Base-by-base conservation (phyloP, 2,888 invertebrate species). In the Sceliomorpha sp. region DNA sequence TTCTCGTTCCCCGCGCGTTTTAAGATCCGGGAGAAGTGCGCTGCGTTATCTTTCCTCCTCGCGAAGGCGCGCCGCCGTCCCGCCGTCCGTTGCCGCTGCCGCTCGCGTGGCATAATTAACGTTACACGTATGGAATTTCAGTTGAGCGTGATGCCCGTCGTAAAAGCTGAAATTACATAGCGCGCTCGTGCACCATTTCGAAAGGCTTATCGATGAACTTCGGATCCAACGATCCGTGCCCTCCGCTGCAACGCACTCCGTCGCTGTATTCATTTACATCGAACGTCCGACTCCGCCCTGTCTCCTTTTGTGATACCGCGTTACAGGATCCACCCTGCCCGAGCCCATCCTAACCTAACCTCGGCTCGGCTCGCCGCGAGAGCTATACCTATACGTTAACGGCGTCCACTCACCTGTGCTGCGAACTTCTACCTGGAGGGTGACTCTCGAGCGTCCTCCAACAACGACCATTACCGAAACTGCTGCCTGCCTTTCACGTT, bases 151-250 rank as follows among this genome's bases (percentile, higher is more conserved):
- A 50, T 48, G 75, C 60, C 47, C 72, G 60, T 59, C 70, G 42
- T 60, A 42, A 34, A 15, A 72, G 69, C 45, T 80, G 80, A 76
- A 79, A 79, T 80, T 80, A 75, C 80, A 80, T 78, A 80, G 78
- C 71, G 78, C 71, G 36, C 66, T 72, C 70, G 71, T 70, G 62
- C 62, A 53, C 62, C 47, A 62, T 53, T 59, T 56, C 40, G 27
- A 32, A 42, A 15, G 56, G 56, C 53, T 77, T 68, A 74, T 77
- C 75, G 74, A 71, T 73, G 73, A 69, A 77, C 72, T 63, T 75
- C 77, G 70, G 69, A 70, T 59, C 58, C 60, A 66, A 44, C 55
- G 71, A 76, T 79, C 69, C 47, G 36, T 47, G 31, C 40, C 59
- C 44, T 9, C 36, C 36, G 10, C 31, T 44, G 40, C 42, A 27